Conservation (phyloP, 2,113 vertebrate genomes). For the Atherinomorus stipes region DNA sequence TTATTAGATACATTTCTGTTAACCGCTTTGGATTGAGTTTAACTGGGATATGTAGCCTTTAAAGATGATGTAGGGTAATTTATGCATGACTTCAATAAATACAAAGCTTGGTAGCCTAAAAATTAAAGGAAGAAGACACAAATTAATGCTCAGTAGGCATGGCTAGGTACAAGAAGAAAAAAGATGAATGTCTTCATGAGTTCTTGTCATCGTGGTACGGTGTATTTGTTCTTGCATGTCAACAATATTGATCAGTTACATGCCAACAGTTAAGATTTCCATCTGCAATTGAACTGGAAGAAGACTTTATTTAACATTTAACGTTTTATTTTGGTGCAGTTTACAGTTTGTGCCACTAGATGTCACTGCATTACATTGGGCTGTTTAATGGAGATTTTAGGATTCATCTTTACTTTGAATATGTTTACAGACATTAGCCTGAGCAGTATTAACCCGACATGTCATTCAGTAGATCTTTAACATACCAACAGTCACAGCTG, state of each 20-base stretch:
- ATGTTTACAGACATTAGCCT: constrained; percentile 2
- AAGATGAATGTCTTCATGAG: no score
- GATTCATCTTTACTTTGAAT: not conserved
- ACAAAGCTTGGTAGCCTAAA: no score
- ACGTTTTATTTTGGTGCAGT: not conserved
- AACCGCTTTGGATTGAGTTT: no score
- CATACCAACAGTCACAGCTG: no score
- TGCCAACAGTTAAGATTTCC: not conserved
- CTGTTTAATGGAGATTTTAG: not conserved
- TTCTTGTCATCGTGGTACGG: not conserved
- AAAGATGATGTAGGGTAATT: no score
- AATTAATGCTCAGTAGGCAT: not conserved
- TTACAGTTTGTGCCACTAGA: not conserved
- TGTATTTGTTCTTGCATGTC: no score
- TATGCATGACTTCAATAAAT: no score
- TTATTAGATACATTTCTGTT: not conserved
- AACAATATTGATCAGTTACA: not conserved
- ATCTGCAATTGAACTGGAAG: no score
- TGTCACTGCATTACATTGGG: not conserved
- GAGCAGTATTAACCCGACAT: not conserved
- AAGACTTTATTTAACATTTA: no score
- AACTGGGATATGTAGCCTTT: no score
- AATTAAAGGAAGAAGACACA: not conserved
- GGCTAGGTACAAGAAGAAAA: no score
- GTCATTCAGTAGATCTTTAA: no score